Base-by-base conservation (phyloP, 2,888 invertebrate genomes). In the Tridacna gigas region DNA sequence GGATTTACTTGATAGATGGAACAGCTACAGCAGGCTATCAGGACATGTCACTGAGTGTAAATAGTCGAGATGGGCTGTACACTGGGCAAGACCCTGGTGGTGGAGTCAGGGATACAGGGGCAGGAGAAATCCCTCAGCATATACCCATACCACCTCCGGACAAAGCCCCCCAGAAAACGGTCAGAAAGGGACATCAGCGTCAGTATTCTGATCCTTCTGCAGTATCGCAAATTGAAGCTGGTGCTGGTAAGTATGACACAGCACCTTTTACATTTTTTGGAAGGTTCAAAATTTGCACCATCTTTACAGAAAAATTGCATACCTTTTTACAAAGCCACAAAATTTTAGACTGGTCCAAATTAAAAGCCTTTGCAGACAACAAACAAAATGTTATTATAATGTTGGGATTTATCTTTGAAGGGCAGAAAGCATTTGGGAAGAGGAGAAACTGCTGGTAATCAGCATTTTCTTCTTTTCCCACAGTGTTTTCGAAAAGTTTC, bases 151-250 rank as follows among this genome's bases (percentile, higher is more conserved):
- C 88, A 18, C 88, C 89, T 60, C 86, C 79, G 20, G 83, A 86
- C 65, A 85, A 86, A 25, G 76, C 84, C 18, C 47, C 82, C 26
- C 77, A 80, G 37, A 61, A 69, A 71, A 79, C 84, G 47, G 51
- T 67, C 15, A 56, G 77, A 25, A 65, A 71, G 75, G 86, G 86
- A 26, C 89, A 88, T 77, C 88, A 82, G 71, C 81, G 91, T 18
- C 91, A 91, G 83, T 85, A 82, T 75, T 91, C 91, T 3, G 91
- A 91, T 75, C 89, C 91, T 12, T 80, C 84, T 12, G 82, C 88
- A 9, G 76, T 81, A 15, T 84, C 87, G 25, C 90, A 90, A 20
- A 85, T 84, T 79, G 83, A 88, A 56, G 73, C 76, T 65, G 78
- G 85, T 71, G 67, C 89, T 78, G 86, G 90, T 90, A 80, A 76